Conservation (phyloP, 2,113 vertebrate species). For the Triplophysa rosa region DNA sequence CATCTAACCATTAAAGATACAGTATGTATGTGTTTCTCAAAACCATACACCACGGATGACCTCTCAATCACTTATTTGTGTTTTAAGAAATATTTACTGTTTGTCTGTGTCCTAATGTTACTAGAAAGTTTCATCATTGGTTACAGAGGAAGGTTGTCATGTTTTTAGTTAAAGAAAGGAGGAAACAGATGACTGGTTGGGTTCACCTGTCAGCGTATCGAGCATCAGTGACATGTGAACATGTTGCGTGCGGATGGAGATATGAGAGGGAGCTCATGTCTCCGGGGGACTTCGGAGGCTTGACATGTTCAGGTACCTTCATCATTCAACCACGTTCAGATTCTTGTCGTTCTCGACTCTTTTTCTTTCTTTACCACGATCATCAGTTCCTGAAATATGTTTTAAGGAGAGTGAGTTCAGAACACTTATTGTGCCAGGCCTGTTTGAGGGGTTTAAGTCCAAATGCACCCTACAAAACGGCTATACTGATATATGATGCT, state of each 20-base stretch:
- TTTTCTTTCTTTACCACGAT: not conserved
- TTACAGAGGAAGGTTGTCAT: conserved; percentile 3
- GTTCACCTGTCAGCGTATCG: not conserved
- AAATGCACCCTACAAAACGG: too few species aligned
- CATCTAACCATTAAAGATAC: conserved; percentile 16
- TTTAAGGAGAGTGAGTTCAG: too few species aligned
- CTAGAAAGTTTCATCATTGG: conserved; percentile 11
- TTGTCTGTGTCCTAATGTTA: not conserved
- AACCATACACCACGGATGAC: not conserved
- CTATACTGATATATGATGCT: too few species aligned
- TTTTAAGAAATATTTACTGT: not conserved
- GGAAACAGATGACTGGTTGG: not conserved
- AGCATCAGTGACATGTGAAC: not conserved
- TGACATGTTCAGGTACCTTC: not conserved
- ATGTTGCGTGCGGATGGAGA: conserved; percentile 2
- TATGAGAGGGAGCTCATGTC: not conserved
- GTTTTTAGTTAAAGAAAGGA: not conserved
- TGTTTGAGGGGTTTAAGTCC: too few species aligned
- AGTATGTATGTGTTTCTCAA: conserved; percentile 5
- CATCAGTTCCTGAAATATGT: too few species aligned
- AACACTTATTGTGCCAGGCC: too few species aligned
- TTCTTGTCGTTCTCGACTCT: not conserved
- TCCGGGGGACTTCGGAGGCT: not conserved
- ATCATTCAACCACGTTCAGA: not conserved
- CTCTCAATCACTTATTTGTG: conserved; percentile 1